Evolutionary conservation across 2,113 vertebrate genomes (phyloP).

Genomic region (Megaceryle maxima): DNA sequence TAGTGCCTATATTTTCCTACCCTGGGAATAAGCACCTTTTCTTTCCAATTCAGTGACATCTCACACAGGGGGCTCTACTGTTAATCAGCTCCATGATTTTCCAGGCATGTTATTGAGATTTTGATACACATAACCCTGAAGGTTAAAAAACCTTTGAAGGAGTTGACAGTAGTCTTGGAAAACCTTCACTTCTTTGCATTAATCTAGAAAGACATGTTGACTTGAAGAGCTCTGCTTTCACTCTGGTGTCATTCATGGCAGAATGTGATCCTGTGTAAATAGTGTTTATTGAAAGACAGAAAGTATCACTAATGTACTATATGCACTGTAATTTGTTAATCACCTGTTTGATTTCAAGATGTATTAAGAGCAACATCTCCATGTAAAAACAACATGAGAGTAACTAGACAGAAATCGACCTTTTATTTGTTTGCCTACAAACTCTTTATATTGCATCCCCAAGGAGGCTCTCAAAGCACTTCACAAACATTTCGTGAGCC

Average conservation of each 20-base stretch:
- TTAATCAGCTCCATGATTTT: neutral
- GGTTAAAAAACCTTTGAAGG: neutral
- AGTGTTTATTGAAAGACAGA: neutral
- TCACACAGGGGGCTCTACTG: neutral
- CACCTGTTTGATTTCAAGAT: neutral
- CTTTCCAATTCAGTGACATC: neutral
- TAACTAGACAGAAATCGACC: neutral
- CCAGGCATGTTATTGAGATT: neutral
- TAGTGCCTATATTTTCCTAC: neutral
- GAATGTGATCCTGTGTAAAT: neutral
- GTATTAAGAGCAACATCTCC: neutral
- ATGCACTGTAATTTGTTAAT: neutral
- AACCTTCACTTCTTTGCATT: neutral
- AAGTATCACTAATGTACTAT: neutral
- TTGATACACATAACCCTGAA: neutral
- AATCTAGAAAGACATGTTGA: neutral
- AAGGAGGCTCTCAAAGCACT: neutral
- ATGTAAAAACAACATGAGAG: neutral
- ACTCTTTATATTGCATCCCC: neutral
- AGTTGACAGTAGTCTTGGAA: neutral
- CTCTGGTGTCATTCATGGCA: neutral
- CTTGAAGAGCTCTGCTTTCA: neutral
- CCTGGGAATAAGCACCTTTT: neutral
- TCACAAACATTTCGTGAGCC: neutral
- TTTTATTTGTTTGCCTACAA: neutral